A percentile compares a stretch with the other conserved stretches of the same genome.
Evolutionary conservation across 1,140 invertebrate genomes (phyloP).

Genomic region (Forficula auricularia): DNA sequence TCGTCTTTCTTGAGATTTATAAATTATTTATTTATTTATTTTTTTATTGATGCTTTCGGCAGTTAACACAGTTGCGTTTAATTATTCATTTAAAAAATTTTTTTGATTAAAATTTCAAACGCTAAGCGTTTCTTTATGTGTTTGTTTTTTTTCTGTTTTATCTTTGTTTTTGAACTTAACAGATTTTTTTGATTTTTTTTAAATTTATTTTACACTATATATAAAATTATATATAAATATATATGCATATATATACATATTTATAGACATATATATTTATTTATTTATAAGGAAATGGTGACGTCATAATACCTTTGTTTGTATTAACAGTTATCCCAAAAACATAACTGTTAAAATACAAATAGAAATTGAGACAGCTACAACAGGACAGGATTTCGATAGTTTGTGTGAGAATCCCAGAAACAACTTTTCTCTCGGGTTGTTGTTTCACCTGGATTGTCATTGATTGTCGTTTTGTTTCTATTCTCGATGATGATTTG

Average conservation of each 20-base stretch:
- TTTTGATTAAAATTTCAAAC: too few relatives aligned
- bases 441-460: neutral
- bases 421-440: neutral
- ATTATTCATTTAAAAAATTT: too few relatives aligned
- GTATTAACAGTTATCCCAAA: conserved; percentile 13
- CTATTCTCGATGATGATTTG: conserved; percentile 6
- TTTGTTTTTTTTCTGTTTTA: neutral
- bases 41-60: too few relatives aligned
- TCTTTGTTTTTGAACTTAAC: conserved; percentile 1
- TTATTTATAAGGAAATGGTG: conserved; percentile 2
- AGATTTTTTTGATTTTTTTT: conserved; percentile 2
- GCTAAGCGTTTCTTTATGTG: too few relatives aligned
- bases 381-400: neutral
- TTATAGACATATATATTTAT: conserved; percentile 7
- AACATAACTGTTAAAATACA: neutral
- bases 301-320: neutral
- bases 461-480: conserved; percentile 14
- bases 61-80: too few relatives aligned
- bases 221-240: conserved; percentile 8
- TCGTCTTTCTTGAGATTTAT: too few relatives aligned
- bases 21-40: too few relatives aligned
- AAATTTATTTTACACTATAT: conserved; percentile 10
- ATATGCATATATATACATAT: conserved; percentile 4
- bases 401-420: too few relatives aligned
- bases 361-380: neutral